Conservation (phyloP, 2,797 vertebrate genomes). For the Melanitta fusca region DNA sequence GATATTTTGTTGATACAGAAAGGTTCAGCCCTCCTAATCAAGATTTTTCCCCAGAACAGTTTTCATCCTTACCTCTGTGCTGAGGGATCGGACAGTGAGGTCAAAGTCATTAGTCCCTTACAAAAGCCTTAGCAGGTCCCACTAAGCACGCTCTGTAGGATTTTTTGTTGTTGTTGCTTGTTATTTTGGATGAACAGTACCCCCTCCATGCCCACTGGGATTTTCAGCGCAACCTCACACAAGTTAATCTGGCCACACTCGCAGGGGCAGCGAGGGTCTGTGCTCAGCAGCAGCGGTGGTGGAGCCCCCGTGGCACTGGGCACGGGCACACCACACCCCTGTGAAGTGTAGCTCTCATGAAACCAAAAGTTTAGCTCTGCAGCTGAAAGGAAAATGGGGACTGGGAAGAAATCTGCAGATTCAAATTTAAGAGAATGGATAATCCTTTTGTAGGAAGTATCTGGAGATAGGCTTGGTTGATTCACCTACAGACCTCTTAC, state of each 20-base stretch:
- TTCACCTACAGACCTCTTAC: background rate
- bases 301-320: background rate
- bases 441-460: background rate
- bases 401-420: background rate
- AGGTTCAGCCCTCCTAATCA: background rate
- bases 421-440: background rate
- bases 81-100: background rate
- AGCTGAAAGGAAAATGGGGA: background rate
- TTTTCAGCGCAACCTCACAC: background rate
- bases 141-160: background rate
- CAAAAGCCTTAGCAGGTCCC: slow-evolving; percentile 34
- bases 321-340: background rate
- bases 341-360: background rate
- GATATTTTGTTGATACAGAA: background rate
- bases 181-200: slow-evolving; percentile 13
- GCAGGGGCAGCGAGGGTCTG: background rate
- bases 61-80: background rate
- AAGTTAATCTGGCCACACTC: background rate
- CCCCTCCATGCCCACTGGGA: background rate
- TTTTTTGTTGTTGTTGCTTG: background rate
- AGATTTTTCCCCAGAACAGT: background rate
- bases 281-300: background rate
- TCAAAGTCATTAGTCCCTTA: slow-evolving; percentile 34
- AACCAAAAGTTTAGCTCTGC: background rate
- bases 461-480: background rate